Conservation (phyloP, 1,140 invertebrate species). For the Hypothenemus hampei region DNA sequence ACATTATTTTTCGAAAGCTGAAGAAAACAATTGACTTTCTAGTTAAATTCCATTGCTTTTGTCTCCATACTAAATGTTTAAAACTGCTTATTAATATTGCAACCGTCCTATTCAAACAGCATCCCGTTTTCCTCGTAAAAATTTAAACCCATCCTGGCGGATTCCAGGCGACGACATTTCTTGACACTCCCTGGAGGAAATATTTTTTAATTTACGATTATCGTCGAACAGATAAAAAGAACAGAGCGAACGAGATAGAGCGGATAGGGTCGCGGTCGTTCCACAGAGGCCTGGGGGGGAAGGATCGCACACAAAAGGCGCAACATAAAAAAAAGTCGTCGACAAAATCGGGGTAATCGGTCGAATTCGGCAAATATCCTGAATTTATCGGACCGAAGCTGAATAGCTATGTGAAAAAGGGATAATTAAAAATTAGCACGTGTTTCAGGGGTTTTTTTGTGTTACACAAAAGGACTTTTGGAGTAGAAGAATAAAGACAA, state of each 20-base stretch:
- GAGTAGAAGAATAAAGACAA: slow-evolving; percentile 2
- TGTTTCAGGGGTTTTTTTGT: slow-evolving; percentile 9
- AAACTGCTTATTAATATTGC: too few species aligned
- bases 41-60: too few species aligned
- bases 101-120: too few species aligned
- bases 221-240: slow-evolving; percentile 17
- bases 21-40: too few species aligned
- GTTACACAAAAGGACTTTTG: not conserved
- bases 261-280: too few species aligned
- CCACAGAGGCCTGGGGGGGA: not conserved
- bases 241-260: not conserved
- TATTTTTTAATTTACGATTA: slow-evolving; percentile 27
- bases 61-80: too few species aligned
- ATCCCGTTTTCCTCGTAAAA: too few species aligned
- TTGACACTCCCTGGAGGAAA: slow-evolving; percentile 10
- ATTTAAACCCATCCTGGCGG: slow-evolving; percentile 1
- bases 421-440: slow-evolving; percentile 23
- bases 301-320: not conserved
- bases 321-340: slow-evolving; percentile 3
- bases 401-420: slow-evolving; percentile 11
- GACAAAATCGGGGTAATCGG: not conserved
- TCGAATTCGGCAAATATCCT: slow-evolving; percentile 14
- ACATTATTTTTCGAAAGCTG: too few species aligned
- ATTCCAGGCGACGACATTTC: slow-evolving; percentile 13
- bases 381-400: slow-evolving; percentile 11